phyloP scores from a whole-genome alignment of 1,140 invertebrate genomes.

The Neodiprion lecontei region DNA sequence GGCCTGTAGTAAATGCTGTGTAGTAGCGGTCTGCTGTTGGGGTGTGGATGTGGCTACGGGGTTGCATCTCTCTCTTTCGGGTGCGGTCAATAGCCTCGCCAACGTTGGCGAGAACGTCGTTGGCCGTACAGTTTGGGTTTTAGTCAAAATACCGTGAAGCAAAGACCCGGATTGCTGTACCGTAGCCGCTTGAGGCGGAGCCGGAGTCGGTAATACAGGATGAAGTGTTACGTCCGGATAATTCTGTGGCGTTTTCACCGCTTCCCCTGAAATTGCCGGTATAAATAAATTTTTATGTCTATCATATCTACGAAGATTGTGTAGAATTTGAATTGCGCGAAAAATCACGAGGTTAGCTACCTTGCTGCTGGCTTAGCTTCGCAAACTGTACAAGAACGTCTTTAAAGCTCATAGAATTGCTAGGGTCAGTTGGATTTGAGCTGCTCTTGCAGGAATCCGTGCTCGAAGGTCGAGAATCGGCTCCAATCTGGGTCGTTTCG shows the following conservation, averaged over 20 bases:
- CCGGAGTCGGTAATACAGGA: slow-evolving; percentile 66
- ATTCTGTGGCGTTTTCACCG: slow-evolving; percentile 67
- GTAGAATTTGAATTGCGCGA: neutral
- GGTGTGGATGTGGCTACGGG: slow-evolving; percentile 33
- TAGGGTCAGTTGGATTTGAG: slow-evolving; percentile 47
- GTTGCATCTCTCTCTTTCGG: slow-evolving; percentile 60
- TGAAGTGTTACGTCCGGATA: slow-evolving; percentile 81
- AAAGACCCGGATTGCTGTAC: slow-evolving; percentile 68
- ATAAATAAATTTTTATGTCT: neutral
- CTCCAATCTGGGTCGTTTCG: slow-evolving; percentile 45
- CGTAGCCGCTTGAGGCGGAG: slow-evolving; percentile 52
- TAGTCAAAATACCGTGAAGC: slow-evolving; percentile 78
- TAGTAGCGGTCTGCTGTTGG: slow-evolving; percentile 44
- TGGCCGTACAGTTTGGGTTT: slow-evolving; percentile 58
- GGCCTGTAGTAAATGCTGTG: slow-evolving; percentile 51
- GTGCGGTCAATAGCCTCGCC: slow-evolving; percentile 77
- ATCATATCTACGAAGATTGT: neutral
- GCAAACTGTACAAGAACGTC: slow-evolving; percentile 81
- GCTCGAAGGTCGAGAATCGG: slow-evolving; percentile 61
- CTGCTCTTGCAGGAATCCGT: slow-evolving; percentile 63
- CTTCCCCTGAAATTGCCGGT: slow-evolving; percentile 43
- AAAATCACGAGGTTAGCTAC: slow-evolving; percentile 33
- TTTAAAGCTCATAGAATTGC: slow-evolving; percentile 69
- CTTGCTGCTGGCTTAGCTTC: slow-evolving; percentile 66
- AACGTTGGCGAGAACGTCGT: slow-evolving; percentile 79